Percentiles rank a stretch among this genome's conserved stretches.
These are phyloP conservation scores for Danio tinwini DNA, from an alignment of 2,797 vertebrate species.

Conservation along the genomic window DNA sequence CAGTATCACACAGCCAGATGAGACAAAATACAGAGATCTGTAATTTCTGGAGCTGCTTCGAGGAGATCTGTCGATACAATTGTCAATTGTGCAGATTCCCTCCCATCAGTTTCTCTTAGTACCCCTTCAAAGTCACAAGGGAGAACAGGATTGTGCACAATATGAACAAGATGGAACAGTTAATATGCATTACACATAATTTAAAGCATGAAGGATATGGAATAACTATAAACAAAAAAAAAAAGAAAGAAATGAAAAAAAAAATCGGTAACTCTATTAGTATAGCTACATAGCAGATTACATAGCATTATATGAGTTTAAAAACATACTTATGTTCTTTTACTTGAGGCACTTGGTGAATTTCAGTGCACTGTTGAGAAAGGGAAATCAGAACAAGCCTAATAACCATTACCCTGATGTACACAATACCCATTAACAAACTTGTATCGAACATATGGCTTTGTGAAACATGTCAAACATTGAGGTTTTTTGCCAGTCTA, in stretches of 20 bases:
- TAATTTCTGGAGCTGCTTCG: constrained; percentile 65
- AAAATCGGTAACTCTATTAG: constrained; percentile 65
- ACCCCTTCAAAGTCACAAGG: constrained; percentile 23
- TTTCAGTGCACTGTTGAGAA: constrained; percentile 72
- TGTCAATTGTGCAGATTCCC: constrained; percentile 47
- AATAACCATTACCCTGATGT: constrained; percentile 64
- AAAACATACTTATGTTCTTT: constrained; percentile 62
- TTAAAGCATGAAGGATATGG: constrained; percentile 75
- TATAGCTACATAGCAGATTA: constrained; percentile 65
- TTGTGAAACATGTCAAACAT: constrained; percentile 67
- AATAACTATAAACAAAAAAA: constrained; percentile 70
- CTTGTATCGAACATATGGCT: constrained; percentile 76
- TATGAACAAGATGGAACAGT: constrained; percentile 54
- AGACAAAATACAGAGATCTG: constrained; percentile 64
- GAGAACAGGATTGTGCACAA: constrained; percentile 28
- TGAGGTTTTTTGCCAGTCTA: constrained; percentile 64
- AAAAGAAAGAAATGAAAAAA: constrained; percentile 62
- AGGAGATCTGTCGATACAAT: constrained; percentile 61
- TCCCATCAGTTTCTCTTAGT: constrained; percentile 12
- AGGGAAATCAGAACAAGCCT: constrained; percentile 66
- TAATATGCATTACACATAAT: constrained; percentile 67
- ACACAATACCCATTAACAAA: constrained; percentile 57
- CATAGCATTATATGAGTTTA: constrained; percentile 53
- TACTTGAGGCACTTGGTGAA: constrained; percentile 75
- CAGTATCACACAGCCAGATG: constrained; percentile 66